Evolutionary conservation across 23 tunicate species (phyloP).

Genomic region (Styela plicata): DNA sequence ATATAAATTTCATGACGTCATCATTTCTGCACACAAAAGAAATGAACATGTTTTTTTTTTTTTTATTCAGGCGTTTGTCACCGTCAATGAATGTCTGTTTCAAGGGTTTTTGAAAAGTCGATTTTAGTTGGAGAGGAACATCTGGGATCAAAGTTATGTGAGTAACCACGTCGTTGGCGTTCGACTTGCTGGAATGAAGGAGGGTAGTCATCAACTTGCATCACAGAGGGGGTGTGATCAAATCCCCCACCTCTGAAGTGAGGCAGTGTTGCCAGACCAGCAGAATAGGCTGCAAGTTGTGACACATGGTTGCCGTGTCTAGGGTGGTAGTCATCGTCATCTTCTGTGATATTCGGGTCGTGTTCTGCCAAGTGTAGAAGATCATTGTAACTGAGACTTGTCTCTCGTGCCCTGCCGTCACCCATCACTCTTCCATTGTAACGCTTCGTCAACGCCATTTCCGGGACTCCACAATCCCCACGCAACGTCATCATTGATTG

Average conservation of each 20-base stretch:
- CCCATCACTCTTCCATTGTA: background rate
- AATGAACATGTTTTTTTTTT: too few relatives aligned
- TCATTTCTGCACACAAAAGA: too few relatives aligned
- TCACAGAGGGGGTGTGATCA: background rate
- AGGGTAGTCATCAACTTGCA: conserved; percentile 2
- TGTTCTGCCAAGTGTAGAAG: conserved; percentile 14
- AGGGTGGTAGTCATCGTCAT: conserved; percentile 2
- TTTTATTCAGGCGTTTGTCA: too few relatives aligned
- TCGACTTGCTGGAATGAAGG: conserved; percentile 21
- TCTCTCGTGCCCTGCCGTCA: conserved; percentile 35
- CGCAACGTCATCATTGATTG: conserved; percentile 32
- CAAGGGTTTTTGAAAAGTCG: conserved; percentile 37
- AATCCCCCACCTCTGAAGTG: conserved; percentile 17
- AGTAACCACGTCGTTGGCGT: background rate
- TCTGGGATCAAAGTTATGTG: background rate
- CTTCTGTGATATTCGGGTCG: conserved; percentile 15
- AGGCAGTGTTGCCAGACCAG: conserved; percentile 32
- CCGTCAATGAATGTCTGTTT: conserved; percentile 61
- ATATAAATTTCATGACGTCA: too few relatives aligned
- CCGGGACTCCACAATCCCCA: conserved; percentile 18
- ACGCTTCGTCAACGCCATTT: background rate
- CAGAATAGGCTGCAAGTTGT: conserved; percentile 9
- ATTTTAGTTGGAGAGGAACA: conserved; percentile 18
- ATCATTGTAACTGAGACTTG: conserved; percentile 83
- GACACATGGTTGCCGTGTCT: background rate